Evolutionary conservation across 2,113 vertebrate species (phyloP), one percentile per base, ranked within the genome.

Genomic region (Sander lucioperca): DNA sequence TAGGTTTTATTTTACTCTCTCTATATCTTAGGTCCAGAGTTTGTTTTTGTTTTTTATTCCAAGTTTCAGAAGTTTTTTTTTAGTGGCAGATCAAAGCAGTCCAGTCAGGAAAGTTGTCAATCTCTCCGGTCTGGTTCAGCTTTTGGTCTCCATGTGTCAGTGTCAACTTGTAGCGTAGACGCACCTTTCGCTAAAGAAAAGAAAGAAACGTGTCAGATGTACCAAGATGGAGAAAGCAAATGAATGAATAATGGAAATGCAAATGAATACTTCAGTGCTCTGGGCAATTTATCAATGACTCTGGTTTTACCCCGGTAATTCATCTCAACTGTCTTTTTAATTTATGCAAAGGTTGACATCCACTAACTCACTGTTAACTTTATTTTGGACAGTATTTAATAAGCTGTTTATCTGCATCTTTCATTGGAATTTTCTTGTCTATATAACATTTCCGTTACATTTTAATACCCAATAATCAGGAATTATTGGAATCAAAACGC

Each of bases 81-180:
- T 85, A 94, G 43, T 80, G 58, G 30, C 79, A 62, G 5, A 79
- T 85, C 94, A 96, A 84, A 66, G 93, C 84, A 7, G 85, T 90
- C 90, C 94, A 94, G 62, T 94, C 92, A 1, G 96, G 97, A 39
- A 98, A 96, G 82, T 88, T 89, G 7, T 95, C 88, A 3, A 97
- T 87, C 73, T 97, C 96, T 84, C 95, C 96, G 5, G 72, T 93
- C 86, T 97, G 89, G 0, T 74, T 90, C 89, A 95, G 91, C 56
- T 83, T 91, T 77, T 94, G 94, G 53, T 76, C 19, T 0, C 96
- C 96, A 1, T 96, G 96, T 0, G 33, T 95, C 94, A 97, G 95
- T 0, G 27, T 81, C 81, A 98, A 88, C 48, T 93, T 95, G 91
- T 96, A 97, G 54, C 95, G 93, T 59, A 98, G 88, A 2, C 95